Conservation (phyloP, 2,888 invertebrate genomes). For the Tiliacea aurago region DNA sequence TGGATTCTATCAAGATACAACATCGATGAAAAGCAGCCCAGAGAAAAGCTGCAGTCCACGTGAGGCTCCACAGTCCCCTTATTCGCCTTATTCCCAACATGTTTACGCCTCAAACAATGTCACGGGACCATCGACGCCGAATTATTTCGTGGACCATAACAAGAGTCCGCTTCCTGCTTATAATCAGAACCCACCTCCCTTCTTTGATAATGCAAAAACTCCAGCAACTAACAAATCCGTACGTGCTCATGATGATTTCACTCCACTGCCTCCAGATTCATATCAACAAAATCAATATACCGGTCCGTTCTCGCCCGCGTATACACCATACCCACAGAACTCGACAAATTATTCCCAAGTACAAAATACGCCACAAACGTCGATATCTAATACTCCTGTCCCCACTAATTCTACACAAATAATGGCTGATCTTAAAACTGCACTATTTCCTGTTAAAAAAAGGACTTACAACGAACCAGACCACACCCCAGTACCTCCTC, state of each 20-base stretch:
- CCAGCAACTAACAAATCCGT: slow-evolving; percentile 84
- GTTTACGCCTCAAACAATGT: slow-evolving; percentile 85
- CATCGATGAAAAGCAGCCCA: slow-evolving; percentile 95
- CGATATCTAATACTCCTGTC: slow-evolving; percentile 68
- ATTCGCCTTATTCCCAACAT: slow-evolving; percentile 86
- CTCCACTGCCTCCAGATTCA: slow-evolving; percentile 88
- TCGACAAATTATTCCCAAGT: slow-evolving; percentile 80
- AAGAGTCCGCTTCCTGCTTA: slow-evolving; percentile 87
- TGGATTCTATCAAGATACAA: slow-evolving; percentile 97
- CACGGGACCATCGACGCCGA: slow-evolving; percentile 81
- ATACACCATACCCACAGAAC: slow-evolving; percentile 82
- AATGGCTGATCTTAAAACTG: slow-evolving; percentile 78
- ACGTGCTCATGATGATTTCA: slow-evolving; percentile 90
- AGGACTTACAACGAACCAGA: slow-evolving; percentile 91
- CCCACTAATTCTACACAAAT: slow-evolving; percentile 73
- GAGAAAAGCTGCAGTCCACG: slow-evolving; percentile 96
- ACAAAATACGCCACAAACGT: slow-evolving; percentile 77
- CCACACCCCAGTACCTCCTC: slow-evolving; percentile 68
- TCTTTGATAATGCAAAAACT: slow-evolving; percentile 91
- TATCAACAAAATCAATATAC: slow-evolving; percentile 89
- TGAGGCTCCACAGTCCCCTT: slow-evolving; percentile 91
- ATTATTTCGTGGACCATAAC: slow-evolving; percentile 86
- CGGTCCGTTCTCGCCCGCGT: slow-evolving; percentile 82
- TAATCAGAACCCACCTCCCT: slow-evolving; percentile 88
- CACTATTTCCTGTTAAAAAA: slow-evolving; percentile 92